Percentiles rank a stretch among this genome's conserved stretches.
Conservation (phyloP, 1,140 invertebrate species). For the Sipha flava region DNA sequence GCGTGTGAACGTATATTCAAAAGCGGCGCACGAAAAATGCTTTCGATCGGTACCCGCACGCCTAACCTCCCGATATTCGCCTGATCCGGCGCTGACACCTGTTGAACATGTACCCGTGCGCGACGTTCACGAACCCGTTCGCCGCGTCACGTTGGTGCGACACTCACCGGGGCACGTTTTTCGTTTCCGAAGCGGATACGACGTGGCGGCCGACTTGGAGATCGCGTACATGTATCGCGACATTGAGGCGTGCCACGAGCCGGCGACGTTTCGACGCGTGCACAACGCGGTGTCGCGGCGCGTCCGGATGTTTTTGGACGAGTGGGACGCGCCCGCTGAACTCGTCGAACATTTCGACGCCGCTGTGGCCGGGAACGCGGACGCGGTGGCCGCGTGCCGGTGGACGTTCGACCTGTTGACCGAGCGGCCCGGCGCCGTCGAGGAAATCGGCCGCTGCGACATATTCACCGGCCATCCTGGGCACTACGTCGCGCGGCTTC, state of each 20-base stretch:
- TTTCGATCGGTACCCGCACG: no score
- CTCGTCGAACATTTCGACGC: background rate
- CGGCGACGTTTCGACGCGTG: background rate
- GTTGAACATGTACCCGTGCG: no score
- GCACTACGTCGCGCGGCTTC: no score
- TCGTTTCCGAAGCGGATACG: background rate
- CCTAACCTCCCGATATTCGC: no score
- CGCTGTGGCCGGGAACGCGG: background rate
- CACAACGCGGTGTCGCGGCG: background rate
- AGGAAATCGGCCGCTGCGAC: no score
- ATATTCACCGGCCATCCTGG: background rate
- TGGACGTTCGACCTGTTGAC: background rate
- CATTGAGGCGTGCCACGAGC: background rate
- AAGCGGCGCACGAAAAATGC: no score
- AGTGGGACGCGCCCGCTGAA: background rate
- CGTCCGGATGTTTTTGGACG: background rate
- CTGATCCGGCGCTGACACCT: no score
- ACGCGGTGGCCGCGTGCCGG: background rate
- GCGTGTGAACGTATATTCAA: no score
- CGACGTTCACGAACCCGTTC: no score
- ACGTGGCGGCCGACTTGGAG: background rate
- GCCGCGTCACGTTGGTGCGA: no score
- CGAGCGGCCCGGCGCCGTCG: background rate
- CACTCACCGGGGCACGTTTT: no score
- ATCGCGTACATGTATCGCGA: background rate